These are phyloP conservation scores for Xyrauchen texanus DNA, from an alignment of 2,113 vertebrate genomes.

Conservation along the genomic window DNA sequence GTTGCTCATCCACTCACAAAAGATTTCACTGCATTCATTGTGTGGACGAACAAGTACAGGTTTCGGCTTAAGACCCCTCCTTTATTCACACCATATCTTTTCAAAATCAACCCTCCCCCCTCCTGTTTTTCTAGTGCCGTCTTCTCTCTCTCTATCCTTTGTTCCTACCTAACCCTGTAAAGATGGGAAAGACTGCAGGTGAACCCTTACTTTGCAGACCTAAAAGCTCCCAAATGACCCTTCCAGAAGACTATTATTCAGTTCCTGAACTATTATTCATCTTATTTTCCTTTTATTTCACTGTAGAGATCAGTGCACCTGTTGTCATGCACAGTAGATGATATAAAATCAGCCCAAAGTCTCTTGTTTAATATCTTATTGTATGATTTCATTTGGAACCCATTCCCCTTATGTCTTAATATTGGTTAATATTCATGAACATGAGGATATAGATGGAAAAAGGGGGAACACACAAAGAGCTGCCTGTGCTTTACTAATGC, in stretches of 20 bases:
- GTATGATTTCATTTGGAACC: too few relatives aligned
- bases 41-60: neutral
- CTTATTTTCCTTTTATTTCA: too few relatives aligned
- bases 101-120: neutral
- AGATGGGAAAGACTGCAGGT: neutral
- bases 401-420: too few relatives aligned
- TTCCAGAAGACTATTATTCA: too few relatives aligned
- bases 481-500: neutral
- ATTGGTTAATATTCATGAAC: too few relatives aligned
- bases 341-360: too few relatives aligned
- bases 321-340: too few relatives aligned
- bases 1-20: neutral
- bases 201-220: neutral
- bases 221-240: neutral
- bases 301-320: too few relatives aligned
- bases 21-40: neutral
- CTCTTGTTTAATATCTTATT: too few relatives aligned
- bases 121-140: neutral
- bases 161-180: constrained; percentile 11
- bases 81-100: constrained; percentile 16
- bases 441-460: too few relatives aligned
- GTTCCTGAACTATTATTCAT: too few relatives aligned
- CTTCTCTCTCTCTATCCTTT: constrained; percentile 21
- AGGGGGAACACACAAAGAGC: neutral
- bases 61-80: neutral